Evolutionary conservation across 2,113 vertebrate species (phyloP).

Genomic region (Sinocyclocheilus grahami): DNA sequence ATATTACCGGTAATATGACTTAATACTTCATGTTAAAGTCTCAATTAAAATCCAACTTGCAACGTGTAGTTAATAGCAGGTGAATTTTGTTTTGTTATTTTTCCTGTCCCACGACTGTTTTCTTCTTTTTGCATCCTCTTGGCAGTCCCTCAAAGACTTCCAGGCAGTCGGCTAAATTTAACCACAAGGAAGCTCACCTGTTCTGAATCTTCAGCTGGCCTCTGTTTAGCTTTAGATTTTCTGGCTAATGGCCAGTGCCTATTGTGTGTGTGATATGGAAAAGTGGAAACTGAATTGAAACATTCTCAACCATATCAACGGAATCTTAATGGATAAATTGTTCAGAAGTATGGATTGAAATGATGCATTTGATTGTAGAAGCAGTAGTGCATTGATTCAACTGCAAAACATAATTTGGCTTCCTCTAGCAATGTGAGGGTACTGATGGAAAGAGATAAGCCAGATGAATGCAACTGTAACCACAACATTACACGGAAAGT

Average conservation of each 20-base stretch:
- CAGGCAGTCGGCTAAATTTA: constrained; percentile 48
- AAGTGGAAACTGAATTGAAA: constrained; percentile 1
- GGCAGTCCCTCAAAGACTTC: constrained; percentile 50
- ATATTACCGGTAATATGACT: not conserved
- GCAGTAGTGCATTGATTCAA: constrained; percentile 2
- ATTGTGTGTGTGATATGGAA: constrained; percentile 47
- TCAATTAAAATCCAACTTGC: not conserved
- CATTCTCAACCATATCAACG: not conserved
- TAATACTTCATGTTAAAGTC: not conserved
- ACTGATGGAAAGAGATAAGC: constrained; percentile 14
- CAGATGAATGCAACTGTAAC: constrained; percentile 24
- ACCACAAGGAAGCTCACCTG: constrained; percentile 57
- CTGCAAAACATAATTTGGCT: constrained; percentile 23
- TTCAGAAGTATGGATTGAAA: not conserved
- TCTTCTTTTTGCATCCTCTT: constrained; percentile 48
- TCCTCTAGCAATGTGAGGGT: constrained; percentile 17
- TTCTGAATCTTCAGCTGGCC: constrained; percentile 53
- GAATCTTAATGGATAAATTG: constrained; percentile 16
- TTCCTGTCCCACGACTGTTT: constrained; percentile 38
- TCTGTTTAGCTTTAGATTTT: constrained; percentile 40
- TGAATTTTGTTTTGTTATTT: constrained; percentile 45
- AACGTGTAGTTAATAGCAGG: constrained; percentile 16
- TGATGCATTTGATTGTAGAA: constrained; percentile 2
- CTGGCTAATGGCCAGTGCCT: constrained; percentile 14
- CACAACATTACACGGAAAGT: not conserved